phyloP scores from a whole-genome alignment of 2,888 invertebrate species.

The Strigamia crassipes region DNA sequence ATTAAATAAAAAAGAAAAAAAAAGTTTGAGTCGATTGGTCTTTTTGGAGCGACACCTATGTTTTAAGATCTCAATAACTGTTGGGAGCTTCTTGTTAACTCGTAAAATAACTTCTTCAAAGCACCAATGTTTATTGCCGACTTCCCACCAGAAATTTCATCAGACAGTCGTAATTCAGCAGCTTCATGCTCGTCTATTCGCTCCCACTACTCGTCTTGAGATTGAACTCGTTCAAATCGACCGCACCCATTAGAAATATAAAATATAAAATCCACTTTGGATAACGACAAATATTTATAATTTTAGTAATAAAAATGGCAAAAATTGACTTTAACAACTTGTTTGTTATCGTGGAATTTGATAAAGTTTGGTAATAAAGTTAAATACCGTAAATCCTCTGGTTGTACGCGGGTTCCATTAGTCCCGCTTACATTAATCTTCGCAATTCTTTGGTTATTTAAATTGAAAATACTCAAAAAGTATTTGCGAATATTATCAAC shows the following conservation, averaged over 20 bases:
- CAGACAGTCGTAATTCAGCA: conserved; percentile 3
- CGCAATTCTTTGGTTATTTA: too few species aligned
- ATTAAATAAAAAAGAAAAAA: too few species aligned
- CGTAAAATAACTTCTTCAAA: conserved; percentile 11
- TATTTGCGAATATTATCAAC: too few species aligned
- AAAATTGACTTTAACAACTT: too few species aligned
- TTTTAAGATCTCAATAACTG: not conserved
- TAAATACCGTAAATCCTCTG: too few species aligned
- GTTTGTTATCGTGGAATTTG: too few species aligned
- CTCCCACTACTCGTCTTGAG: conserved; percentile 2
- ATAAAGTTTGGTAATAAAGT: too few species aligned
- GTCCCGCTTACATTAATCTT: too few species aligned
- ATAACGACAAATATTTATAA: too few species aligned
- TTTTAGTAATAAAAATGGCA: too few species aligned
- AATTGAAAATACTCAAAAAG: too few species aligned
- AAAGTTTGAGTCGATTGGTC: not conserved
- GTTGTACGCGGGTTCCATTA: too few species aligned
- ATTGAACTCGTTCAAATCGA: conserved; percentile 7
- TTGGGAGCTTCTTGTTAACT: conserved; percentile 5
- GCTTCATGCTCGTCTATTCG: not conserved
- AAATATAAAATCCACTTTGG: not conserved
- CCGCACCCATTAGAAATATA: not conserved
- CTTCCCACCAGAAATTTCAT: conserved; percentile 22
- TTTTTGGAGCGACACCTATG: conserved; percentile 1
- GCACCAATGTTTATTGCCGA: not conserved